Evolutionary conservation across 2,113 vertebrate species (phyloP).

Genomic region (Hoplias malabaricus): DNA sequence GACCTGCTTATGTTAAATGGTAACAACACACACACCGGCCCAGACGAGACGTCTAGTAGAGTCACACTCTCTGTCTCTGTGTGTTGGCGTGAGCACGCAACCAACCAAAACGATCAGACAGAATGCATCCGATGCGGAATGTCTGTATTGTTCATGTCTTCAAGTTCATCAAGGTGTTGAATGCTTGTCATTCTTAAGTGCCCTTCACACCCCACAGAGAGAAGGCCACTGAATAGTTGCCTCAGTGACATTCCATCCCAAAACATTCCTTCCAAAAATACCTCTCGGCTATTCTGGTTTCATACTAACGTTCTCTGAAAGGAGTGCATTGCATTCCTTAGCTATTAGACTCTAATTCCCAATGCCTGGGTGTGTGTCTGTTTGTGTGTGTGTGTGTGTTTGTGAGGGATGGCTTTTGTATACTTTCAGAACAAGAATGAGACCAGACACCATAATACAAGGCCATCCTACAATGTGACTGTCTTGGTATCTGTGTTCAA

Average conservation of each 20-base stretch:
- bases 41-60: constrained; percentile 30
- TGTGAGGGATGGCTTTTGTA: no score
- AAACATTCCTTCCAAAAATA: constrained; percentile 40
- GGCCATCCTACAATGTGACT: not conserved
- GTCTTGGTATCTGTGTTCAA: not conserved
- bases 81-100: not conserved
- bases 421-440: not conserved
- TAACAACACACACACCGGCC: constrained; percentile 12
- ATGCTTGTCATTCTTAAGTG: constrained; percentile 21
- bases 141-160: not conserved
- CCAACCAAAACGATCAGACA: not conserved
- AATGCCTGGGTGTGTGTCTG: not conserved
- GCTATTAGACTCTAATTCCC: constrained; percentile 27
- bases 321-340: constrained; percentile 37
- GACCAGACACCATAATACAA: no score
- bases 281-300: not conserved
- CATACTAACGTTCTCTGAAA: not conserved
- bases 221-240: not conserved
- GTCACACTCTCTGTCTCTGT: constrained; percentile 32
- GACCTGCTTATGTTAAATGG: constrained; percentile 14
- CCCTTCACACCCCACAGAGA: constrained; percentile 1
- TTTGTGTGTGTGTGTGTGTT: not conserved
- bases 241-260: constrained; percentile 6
- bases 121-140: not conserved
- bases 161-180: not conserved